Base-by-base conservation (phyloP, 2,888 invertebrate genomes). In the Pyralis farinalis region DNA sequence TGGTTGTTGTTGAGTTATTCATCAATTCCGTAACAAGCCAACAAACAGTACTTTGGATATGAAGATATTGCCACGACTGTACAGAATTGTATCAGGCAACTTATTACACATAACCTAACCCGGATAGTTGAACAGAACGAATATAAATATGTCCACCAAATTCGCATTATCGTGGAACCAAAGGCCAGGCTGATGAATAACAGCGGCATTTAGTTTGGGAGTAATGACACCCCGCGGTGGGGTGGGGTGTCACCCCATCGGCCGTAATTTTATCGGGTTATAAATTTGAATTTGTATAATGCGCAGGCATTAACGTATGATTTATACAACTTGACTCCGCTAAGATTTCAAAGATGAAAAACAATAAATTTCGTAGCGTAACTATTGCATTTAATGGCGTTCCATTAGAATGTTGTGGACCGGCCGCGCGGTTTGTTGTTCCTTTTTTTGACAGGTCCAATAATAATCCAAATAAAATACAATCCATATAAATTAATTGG, bases 201-300 rank as follows among this genome's bases (percentile, higher is more conserved):
- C 79, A 81, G 78, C 71, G 69, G 65, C 72, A 71, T 80, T 80
- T 78, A 78, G 76, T 73, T 74, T 55, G 46, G 39, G 67, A 54
- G 64, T 66, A 65, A 73, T 72, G 68, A 55, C 63, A 49, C 58
- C 63, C 57, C 60, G 35, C 56, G 54, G 46, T 53, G 49, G 46
- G 48, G 51, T 64, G 61, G 68, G 58, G 46, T 58, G 49, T 58
- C 72, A 68, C 76, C 74, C 75, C 71, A 63, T 69, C 71, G 78
- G 72, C 74, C 84, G 77, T 88, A 89, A 89, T 89, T 88, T 88
- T 89, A 89, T 89, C 87, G 88, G 83, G 88, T 83, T 89, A 90
- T 90, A 90, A 90, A 90, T 90, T 89, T 88, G 86, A 88, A 87
- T 88, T 88, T 87, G 87, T 87, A 87, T 87, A 88, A 88, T 87